phyloP scores from a whole-genome alignment of 2,113 vertebrate species.

The Pangasianodon gigas region DNA sequence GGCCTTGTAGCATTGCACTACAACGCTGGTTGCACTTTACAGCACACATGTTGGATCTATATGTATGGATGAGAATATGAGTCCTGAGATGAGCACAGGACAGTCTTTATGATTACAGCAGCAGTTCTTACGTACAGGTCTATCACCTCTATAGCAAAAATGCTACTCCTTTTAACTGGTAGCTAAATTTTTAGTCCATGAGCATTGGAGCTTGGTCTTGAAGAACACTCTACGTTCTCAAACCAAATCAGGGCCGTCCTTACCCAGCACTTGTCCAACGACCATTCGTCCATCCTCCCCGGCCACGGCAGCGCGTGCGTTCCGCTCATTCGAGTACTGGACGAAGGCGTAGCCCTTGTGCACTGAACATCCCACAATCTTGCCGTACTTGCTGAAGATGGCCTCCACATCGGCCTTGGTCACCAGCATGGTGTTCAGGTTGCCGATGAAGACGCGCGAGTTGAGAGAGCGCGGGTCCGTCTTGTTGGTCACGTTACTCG shows the following conservation, averaged over 20 bases:
- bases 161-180: not conserved
- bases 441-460: slow-evolving; percentile 90
- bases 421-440: slow-evolving; percentile 89
- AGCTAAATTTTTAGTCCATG: not conserved
- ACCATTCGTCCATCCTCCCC: slow-evolving; percentile 88
- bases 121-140: not conserved
- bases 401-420: slow-evolving; percentile 90
- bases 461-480: slow-evolving; percentile 88
- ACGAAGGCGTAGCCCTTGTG: slow-evolving; percentile 92
- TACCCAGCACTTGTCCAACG: slow-evolving; percentile 83
- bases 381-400: slow-evolving; percentile 90
- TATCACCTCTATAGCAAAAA: not conserved
- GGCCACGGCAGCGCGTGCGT: slow-evolving; percentile 80
- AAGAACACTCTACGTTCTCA: not conserved
- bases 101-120: not conserved
- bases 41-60: not conserved
- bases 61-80: not conserved
- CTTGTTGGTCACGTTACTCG: slow-evolving; percentile 92
- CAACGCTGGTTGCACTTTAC: not conserved
- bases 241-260: not conserved
- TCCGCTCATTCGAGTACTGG: slow-evolving; percentile 85
- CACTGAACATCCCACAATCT: slow-evolving; percentile 88
- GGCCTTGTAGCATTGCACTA: not conserved
- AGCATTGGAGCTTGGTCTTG: no score
- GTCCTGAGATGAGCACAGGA: not conserved